Evolutionary conservation across 1,140 invertebrate species (phyloP), one percentile per base, ranked within the genome.

Genomic region (Sinella curviseta): DNA sequence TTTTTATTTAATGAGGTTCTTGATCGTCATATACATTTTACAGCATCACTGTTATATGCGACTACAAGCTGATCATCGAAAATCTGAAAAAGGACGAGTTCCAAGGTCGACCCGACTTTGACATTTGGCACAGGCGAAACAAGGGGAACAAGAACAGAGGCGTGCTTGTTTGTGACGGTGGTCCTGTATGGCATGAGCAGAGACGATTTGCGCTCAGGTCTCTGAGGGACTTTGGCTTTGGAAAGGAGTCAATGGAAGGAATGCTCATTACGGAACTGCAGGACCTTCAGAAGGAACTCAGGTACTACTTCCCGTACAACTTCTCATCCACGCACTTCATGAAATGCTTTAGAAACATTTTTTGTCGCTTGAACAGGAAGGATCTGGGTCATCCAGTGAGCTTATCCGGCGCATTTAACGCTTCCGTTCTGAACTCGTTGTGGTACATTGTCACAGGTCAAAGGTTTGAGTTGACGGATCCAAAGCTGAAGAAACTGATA

Each of bases 101-200:
- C 31, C 39, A 36, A 48, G 74, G 74, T 28, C 34, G 74, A 2
- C 74, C 74, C n/a, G 35, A 75, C 28, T 75, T 75, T 75, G 35
- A 75, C 14, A 12, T 48, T 2, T 75, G 74, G 74, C 14, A 75
- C 1, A 31, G 4, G 12, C 30, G 75, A 8, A 75, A 75, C 39
- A 3, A 1, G 4, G 74, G 74, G 1, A 48, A 35, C 4, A 31
- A 30, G 16, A 75, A 48, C 24, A 31, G 74, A 89, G 90, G 90
- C 65, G 87, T 94, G 1, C 83, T 94, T 0, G 84, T 94, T 0
- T 92, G 91, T 0, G 94, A 95, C n/a, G n/a, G n/a, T 83, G 92
- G 90, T 26, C 88, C 90, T 20, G 87, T 93, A 55, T 96, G 95
- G 95, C 89, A 91, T 75, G 93, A 95, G 83, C 94, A 96, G 85